Base-by-base conservation (phyloP, 2,888 invertebrate genomes). In the Cantharis lateralis region DNA sequence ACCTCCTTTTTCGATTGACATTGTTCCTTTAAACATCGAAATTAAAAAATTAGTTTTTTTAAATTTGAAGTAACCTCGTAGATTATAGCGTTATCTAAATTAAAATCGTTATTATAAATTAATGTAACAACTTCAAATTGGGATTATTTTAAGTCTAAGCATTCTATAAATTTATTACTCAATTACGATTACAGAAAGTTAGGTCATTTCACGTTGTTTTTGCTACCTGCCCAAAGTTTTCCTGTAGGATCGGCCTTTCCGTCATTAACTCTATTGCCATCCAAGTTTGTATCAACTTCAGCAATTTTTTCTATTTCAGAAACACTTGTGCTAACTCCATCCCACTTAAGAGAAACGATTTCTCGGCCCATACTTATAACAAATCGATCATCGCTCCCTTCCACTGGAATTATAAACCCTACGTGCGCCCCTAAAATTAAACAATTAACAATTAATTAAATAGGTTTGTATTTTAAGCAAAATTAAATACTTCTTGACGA, bases 231-330 rank as follows among this genome's bases (percentile, higher is more conserved):
- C 90, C 93, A 95, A 68, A 96, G 89, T 74, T 94, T 89, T 13
- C 95, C 95, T 3, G 88, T 87, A 10, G 93, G 91, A 85, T 95
- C 95, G 63, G 93, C 93, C 87, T 96, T 96, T 62, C 93, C 95
- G 84, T 96, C 95, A 82, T 96, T 96, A 84, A 95, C 91, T 83
- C 94, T 90, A 85, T 93, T 94, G 5, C 83, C 87, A 66, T 81
- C 92, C 24, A 89, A 89, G 78, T 91, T 90, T 3, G 87, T 85
- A 83, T 92, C 92, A 4, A 94, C 91, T 81, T 91, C 91, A 0
- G 89, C 89, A 4, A 94, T 81, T 26, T 87, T 87, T 62, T 89
- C 87, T 1, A 91, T 83, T 9, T 91, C 88, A 24, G 89, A 89
- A 3, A 89, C 86, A 75, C 88, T 89, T 80, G 89, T 87, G 11